Conservation (phyloP, 2,888 invertebrate species). For the Drosophila meridionalis region DNA sequence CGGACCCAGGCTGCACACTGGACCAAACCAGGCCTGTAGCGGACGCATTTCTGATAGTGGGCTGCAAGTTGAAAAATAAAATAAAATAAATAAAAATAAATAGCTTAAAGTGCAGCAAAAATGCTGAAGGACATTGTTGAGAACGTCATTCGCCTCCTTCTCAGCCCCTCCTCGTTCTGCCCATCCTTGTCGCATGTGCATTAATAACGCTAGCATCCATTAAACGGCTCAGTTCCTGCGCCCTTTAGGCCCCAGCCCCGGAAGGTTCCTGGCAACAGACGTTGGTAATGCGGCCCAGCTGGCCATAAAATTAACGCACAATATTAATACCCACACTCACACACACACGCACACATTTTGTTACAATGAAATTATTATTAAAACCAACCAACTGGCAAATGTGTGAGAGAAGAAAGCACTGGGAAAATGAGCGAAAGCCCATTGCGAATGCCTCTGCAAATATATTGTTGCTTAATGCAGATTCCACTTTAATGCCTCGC, state of each 20-base stretch:
- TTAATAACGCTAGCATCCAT: conserved; percentile 68
- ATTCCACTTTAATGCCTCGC: conserved; percentile 41
- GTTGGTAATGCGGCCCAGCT: conserved; percentile 56
- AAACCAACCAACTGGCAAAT: conserved; percentile 53
- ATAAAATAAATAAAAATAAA: not conserved
- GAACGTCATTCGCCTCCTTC: conserved; percentile 8
- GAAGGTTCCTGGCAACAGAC: conserved; percentile 34
- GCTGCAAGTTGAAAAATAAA: conserved; percentile 58
- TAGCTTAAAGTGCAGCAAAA: conserved; percentile 60
- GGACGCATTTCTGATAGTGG: conserved; percentile 37
- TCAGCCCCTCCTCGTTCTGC: not conserved
- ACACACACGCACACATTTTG: conserved; percentile 16
- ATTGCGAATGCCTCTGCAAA: conserved; percentile 24
- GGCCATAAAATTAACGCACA: conserved; percentile 72
- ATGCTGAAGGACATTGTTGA: conserved; percentile 53
- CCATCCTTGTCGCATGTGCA: conserved; percentile 44
- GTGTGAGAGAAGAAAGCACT: conserved; percentile 17
- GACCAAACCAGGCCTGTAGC: conserved; percentile 42
- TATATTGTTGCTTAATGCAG: conserved; percentile 47
- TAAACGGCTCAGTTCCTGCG: conserved; percentile 61
- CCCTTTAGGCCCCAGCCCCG: conserved; percentile 2
- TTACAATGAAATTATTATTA: conserved; percentile 57
- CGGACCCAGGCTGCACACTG: conserved; percentile 32
- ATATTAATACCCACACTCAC: conserved; percentile 49
- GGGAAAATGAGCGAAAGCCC: conserved; percentile 2